Conservation (phyloP, 1,140 invertebrate genomes). For the Proales similis region DNA sequence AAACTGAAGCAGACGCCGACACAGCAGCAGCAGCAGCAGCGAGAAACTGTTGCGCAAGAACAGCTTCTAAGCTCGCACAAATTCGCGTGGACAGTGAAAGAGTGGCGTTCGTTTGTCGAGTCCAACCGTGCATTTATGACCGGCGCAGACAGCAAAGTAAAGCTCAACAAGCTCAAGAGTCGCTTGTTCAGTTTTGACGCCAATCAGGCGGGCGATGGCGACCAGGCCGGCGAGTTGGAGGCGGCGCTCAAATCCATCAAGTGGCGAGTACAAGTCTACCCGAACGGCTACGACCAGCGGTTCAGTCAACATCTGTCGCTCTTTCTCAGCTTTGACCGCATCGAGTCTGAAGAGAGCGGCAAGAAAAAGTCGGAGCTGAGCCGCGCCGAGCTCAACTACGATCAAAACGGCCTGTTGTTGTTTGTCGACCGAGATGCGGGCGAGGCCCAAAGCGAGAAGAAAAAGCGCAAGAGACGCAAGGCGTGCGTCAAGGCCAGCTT, state of each 20-base stretch:
- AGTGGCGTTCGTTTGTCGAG: too few relatives aligned
- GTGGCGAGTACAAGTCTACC: conserved; percentile 28
- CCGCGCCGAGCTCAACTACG: conserved; percentile 3
- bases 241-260: not conserved
- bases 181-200: too few relatives aligned
- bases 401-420: conserved; percentile 5
- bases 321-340: conserved; percentile 35
- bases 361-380: conserved; percentile 11
- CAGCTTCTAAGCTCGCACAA: too few relatives aligned
- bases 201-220: too few relatives aligned
- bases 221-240: too few relatives aligned
- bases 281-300: conserved; percentile 28
- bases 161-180: too few relatives aligned
- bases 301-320: conserved; percentile 22
- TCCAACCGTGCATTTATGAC: too few relatives aligned
- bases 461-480: not conserved
- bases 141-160: too few relatives aligned
- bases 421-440: not conserved
- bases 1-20: too few relatives aligned
- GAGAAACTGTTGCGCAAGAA: too few relatives aligned
- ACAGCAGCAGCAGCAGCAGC: too few relatives aligned
- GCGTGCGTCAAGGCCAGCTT: conserved; percentile 35
- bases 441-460: not conserved
- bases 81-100: too few relatives aligned
- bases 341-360: not conserved